Conservation (phyloP, 2,113 vertebrate genomes). For the Pao palembangensis region DNA sequence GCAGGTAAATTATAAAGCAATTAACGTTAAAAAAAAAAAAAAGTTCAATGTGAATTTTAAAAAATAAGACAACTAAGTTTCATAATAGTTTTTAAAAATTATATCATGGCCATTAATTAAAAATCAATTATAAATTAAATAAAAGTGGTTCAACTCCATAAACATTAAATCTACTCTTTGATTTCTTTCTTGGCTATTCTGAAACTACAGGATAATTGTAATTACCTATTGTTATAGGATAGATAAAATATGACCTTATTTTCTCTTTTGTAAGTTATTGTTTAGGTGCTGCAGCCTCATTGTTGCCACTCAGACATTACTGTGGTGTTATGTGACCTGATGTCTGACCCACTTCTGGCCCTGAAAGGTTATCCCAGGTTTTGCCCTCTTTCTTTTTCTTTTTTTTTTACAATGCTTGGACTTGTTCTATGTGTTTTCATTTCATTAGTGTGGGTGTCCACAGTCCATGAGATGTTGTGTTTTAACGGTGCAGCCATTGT, state of each 20-base stretch:
- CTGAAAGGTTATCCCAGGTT: conserved; percentile 26
- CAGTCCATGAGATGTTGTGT: conserved; percentile 2
- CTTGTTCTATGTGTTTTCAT: not conserved
- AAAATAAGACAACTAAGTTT: too few species aligned
- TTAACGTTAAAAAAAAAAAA: too few species aligned
- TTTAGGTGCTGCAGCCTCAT: not conserved
- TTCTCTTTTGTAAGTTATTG: not conserved
- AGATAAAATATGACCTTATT: not conserved
- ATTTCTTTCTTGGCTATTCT: not conserved
- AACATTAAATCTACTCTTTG: too few species aligned
- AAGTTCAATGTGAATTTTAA: too few species aligned
- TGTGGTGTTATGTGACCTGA: conserved; percentile 2
- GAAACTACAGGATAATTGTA: not conserved
- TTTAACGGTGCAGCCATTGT: conserved; percentile 5
- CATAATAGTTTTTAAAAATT: too few species aligned
- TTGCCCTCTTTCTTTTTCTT: not conserved
- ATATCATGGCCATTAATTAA: too few species aligned
- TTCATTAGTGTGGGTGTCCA: not conserved
- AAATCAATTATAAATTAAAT: too few species aligned
- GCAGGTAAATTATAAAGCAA: too few species aligned
- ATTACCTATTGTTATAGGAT: not conserved
- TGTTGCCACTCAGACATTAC: not conserved
- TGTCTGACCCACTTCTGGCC: conserved; percentile 19
- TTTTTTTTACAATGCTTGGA: conserved; percentile 27
- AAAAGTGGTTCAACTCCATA: too few species aligned